phyloP scores from a whole-genome alignment of 1,140 invertebrate species.

The Saccostrea cuccullata region DNA sequence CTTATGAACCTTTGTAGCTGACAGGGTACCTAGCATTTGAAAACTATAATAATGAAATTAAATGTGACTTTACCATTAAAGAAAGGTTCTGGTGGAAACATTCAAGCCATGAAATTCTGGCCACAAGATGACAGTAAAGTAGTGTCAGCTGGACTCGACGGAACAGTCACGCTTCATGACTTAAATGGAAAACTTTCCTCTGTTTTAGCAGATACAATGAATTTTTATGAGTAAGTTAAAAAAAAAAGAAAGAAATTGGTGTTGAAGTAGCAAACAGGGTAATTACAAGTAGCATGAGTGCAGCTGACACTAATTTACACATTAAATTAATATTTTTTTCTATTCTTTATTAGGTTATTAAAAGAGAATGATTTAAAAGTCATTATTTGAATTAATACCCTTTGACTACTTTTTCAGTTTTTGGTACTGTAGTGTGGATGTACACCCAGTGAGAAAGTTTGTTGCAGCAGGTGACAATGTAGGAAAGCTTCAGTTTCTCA shows the following conservation, averaged over 20 bases:
- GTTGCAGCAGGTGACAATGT: slow-evolving; percentile 73
- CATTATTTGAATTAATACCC: not conserved
- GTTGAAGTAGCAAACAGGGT: not conserved
- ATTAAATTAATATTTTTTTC: not conserved
- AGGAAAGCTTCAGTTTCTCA: slow-evolving; percentile 69
- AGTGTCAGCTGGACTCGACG: slow-evolving; percentile 72
- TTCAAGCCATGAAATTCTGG: slow-evolving; percentile 74
- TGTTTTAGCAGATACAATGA: slow-evolving; percentile 65
- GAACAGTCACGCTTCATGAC: slow-evolving; percentile 68
- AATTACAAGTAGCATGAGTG: not conserved
- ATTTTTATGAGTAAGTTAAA: slow-evolving; percentile 60
- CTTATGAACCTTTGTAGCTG: not conserved
- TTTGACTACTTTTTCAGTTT: slow-evolving; percentile 60
- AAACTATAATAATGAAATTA: not conserved
- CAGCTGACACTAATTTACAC: not conserved
- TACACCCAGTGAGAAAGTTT: slow-evolving; percentile 60
- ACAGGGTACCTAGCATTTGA: not conserved
- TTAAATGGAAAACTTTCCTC: slow-evolving; percentile 57
- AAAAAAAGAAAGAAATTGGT: too few species aligned
- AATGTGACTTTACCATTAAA: slow-evolving; percentile 48
- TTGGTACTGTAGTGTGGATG: slow-evolving; percentile 77
- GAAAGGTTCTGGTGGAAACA: slow-evolving; percentile 72
- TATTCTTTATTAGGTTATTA: not conserved
- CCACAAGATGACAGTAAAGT: slow-evolving; percentile 61
- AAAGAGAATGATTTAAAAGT: not conserved